A percentile compares a stretch with the other conserved stretches of the same genome.
Evolutionary conservation across 1,140 invertebrate species (phyloP).

Genomic region (Nymphalis io): DNA sequence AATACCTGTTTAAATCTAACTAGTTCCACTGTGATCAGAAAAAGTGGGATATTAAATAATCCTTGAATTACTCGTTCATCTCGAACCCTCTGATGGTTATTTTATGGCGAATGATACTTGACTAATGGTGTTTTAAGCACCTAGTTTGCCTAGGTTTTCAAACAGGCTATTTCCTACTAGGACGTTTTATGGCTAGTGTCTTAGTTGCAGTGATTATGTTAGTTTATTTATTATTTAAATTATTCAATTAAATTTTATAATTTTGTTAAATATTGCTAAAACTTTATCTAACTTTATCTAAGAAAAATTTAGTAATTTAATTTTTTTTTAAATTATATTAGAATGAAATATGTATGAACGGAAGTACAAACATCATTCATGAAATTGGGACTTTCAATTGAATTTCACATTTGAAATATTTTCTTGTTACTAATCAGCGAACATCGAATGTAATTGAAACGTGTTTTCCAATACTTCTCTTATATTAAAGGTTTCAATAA

Average conservation of each 20-base stretch:
- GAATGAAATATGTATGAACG: no score
- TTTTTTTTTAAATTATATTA: no score
- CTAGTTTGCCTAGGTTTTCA: conserved; percentile 31
- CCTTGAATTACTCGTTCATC: conserved; percentile 25
- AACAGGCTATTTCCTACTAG: conserved; percentile 28
- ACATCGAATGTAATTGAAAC: no score
- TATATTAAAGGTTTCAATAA: no score
- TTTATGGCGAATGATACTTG: conserved; percentile 34
- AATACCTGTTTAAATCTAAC: background rate
- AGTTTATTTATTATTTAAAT: conserved; percentile 7
- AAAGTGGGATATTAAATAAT: conserved; percentile 15
- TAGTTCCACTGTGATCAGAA: conserved; percentile 2
- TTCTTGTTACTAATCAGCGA: no score
- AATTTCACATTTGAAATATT: no score
- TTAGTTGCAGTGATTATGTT: conserved; percentile 7
- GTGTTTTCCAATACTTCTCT: no score
- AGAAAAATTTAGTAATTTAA: no score
- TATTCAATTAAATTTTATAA: background rate
- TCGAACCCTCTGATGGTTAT: conserved; percentile 12
- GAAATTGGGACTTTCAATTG: no score
- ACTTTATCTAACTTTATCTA: no score
- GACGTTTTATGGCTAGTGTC: conserved; percentile 6
- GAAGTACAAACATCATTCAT: no score
- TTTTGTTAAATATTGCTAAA: no score
- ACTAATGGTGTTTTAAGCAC: conserved; percentile 31